phyloP scores from a whole-genome alignment of 2,797 vertebrate genomes.

The Pygocentrus nattereri region DNA sequence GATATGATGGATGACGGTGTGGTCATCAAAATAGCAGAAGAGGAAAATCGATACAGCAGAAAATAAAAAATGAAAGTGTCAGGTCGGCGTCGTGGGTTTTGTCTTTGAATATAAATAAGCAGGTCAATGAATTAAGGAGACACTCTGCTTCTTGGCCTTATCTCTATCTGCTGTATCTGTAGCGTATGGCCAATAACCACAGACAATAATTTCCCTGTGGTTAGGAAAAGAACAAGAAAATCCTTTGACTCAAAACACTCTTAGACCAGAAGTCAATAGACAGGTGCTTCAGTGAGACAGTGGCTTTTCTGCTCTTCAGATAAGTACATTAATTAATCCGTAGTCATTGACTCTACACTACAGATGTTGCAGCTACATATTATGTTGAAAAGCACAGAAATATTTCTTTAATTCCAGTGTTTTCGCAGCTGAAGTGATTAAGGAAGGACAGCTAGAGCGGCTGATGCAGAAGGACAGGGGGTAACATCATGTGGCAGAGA shows the following conservation, averaged over 20 bases:
- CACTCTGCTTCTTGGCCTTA: neutral
- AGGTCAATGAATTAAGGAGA: neutral
- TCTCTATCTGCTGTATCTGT: neutral
- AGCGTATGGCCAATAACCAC: neutral
- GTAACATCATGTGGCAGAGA: constrained; percentile 20
- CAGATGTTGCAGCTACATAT: neutral
- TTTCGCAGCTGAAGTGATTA: neutral
- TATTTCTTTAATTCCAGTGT: neutral
- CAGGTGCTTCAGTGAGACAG: neutral
- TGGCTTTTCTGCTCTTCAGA: neutral
- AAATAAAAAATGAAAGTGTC: constrained; percentile 19
- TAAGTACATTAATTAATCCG: neutral
- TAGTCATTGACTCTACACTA: neutral
- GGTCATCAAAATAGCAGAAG: constrained; percentile 16
- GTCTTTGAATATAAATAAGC: constrained; percentile 38
- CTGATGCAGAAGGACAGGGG: constrained; percentile 6
- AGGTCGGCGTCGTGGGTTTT: constrained; percentile 25
- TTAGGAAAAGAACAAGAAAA: no score
- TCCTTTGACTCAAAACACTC: no score
- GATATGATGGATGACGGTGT: constrained; percentile 47
- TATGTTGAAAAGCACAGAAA: neutral
- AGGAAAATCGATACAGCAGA: constrained; percentile 39
- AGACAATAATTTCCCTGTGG: neutral
- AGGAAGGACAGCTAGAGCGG: neutral
- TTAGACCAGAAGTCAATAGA: neutral